Evolutionary conservation across 1,140 invertebrate species (phyloP).

Genomic region (Cataglyphis hispanica): DNA sequence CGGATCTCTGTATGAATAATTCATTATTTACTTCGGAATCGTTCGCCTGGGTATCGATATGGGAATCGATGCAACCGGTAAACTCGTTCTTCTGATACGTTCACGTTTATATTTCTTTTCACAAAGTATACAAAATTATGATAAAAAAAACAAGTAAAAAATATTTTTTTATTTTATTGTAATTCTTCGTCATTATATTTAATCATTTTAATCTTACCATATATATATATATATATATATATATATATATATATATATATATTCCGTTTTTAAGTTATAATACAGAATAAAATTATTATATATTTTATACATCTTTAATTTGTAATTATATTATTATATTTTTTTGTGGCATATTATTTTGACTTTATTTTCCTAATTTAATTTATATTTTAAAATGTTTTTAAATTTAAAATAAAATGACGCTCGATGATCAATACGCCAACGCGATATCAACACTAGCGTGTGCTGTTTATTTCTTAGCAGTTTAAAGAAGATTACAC

Average conservation of each 20-base stretch:
- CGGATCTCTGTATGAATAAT: constrained; percentile 42
- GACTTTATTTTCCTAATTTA: not conserved
- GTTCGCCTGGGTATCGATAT: constrained; percentile 35
- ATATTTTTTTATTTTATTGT: not conserved
- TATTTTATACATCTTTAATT: too few relatives aligned
- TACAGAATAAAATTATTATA: too few relatives aligned
- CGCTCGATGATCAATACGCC: constrained; percentile 8
- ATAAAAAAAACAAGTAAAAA: constrained; percentile 19
- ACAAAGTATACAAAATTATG: not conserved
- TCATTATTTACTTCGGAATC: constrained; percentile 29
- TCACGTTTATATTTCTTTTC: constrained; percentile 14
- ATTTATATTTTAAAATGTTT: not conserved
- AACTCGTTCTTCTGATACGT: constrained; percentile 25
- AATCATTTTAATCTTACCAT: not conserved
- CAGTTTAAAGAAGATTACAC: constrained; percentile 56
- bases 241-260: too few relatives aligned
- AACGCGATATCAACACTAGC: constrained; percentile 15
- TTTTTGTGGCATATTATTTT: not conserved
- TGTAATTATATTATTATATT: too few relatives aligned
- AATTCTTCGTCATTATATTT: not conserved
- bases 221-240: too few relatives aligned
- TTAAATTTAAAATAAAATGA: not conserved
- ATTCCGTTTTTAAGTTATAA: too few relatives aligned
- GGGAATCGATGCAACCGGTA: not conserved
- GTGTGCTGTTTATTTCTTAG: not conserved